Evolutionary conservation across 2,888 invertebrate genomes (phyloP), one percentile per base, ranked within the genome.

Genomic region (Stramonita haemastoma): DNA sequence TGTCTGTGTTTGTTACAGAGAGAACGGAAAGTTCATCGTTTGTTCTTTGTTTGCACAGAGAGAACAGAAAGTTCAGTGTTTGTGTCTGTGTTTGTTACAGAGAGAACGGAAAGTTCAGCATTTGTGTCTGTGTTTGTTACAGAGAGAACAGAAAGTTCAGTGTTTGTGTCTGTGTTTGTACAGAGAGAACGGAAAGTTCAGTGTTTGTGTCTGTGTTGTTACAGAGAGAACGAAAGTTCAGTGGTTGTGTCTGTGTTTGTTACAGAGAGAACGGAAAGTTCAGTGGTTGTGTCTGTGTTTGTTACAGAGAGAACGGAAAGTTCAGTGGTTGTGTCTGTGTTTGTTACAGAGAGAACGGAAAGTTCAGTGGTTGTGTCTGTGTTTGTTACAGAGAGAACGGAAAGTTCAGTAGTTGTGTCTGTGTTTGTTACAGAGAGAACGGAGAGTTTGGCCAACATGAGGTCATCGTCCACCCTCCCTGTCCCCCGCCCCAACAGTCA

Each of bases 391-490:
- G 93, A 91, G 90, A 90, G 92, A 87, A 91, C 92, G 86, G 95
- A 95, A 85, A 92, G 92, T 17, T 90, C n/a, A n/a, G n/a, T 57
- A 5, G 11, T 8, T 70, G 70, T 70, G 22, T 26, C 15, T 70
- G 70, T 73, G n/a, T 46, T 11, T 83, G 83, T 83, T 19, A 26
- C 90, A 94, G 93, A 91, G 90, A 90, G 92, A 87, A 91, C 92
- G 86, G 95, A 95, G 86, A 92, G 92, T 17, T 90, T 94, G 81
- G 91, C 91, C n/a, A 89, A 90, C 87, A 96, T 96, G 87, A 94
- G 96, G 6, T 96, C 96, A 0, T 96, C 96, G 2, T 96, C 96
- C 92, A 96, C 96, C 0, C 93, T 96, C 70, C 96, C 96, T 6
- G 95, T 96, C 8, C 96, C 96, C n/a, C 96, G 96, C 85, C 96